Percentiles rank a stretch among this genome's conserved stretches.
Evolutionary conservation across 2,888 invertebrate genomes (phyloP).

Genomic region (Pardosa pseudoannulata): DNA sequence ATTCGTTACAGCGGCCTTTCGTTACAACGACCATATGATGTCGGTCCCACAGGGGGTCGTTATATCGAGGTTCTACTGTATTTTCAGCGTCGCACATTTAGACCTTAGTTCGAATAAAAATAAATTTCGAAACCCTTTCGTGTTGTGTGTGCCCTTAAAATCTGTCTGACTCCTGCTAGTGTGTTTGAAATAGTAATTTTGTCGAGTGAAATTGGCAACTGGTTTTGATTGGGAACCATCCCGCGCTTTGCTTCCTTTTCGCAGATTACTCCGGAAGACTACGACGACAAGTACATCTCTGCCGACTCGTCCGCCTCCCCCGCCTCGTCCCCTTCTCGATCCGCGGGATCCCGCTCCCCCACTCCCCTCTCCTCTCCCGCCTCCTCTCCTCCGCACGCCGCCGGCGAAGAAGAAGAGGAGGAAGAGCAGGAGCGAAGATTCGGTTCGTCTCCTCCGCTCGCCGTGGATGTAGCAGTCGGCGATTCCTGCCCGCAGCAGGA

Average conservation of each 20-base stretch:
- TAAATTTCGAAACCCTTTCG: too few relatives aligned
- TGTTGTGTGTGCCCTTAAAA: too few relatives aligned
- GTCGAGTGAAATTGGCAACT: too few relatives aligned
- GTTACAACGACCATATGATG: too few relatives aligned
- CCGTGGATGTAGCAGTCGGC: conserved; percentile 56
- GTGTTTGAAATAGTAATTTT: too few relatives aligned
- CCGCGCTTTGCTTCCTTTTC: neutral
- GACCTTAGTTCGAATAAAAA: too few relatives aligned
- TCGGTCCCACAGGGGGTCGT: too few relatives aligned
- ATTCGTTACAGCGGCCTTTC: too few relatives aligned
- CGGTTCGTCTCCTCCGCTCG: conserved; percentile 12
- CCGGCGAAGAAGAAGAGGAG: neutral
- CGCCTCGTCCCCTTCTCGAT: conserved; percentile 46
- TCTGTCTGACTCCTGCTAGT: too few relatives aligned
- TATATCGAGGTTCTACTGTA: too few relatives aligned
- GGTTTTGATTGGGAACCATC: too few relatives aligned
- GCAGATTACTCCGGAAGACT: conserved; percentile 50
- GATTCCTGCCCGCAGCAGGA: conserved; percentile 42
- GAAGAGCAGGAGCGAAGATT: neutral
- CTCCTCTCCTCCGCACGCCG: conserved; percentile 32
- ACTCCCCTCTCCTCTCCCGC: conserved; percentile 58
- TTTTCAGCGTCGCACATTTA: too few relatives aligned
- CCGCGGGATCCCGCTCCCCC: conserved; percentile 47
- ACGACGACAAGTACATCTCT: conserved; percentile 51
- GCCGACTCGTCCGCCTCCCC: conserved; percentile 64